Evolutionary conservation across 2,888 invertebrate species (phyloP).

Genomic region (Meliscaeva auricollis): DNA sequence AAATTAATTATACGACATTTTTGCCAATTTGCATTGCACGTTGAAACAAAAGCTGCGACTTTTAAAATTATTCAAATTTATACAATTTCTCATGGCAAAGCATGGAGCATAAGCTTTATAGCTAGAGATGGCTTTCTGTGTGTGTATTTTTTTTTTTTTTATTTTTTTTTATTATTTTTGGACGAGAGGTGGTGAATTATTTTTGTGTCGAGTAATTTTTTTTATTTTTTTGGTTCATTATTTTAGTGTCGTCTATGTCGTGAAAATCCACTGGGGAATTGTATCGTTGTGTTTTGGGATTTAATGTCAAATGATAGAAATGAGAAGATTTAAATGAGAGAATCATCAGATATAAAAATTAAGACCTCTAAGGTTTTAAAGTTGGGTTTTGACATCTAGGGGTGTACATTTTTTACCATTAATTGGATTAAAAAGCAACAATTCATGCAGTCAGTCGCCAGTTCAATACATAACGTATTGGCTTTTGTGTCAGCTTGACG

Average conservation of each 20-base stretch:
- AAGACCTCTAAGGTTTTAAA: no score
- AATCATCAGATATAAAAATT: no score
- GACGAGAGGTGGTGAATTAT: slow-evolving; percentile 5
- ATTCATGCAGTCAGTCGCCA: no score
- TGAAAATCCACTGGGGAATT: neutral
- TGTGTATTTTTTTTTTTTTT: neutral
- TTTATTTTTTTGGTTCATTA: neutral
- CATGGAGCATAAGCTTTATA: slow-evolving; percentile 1
- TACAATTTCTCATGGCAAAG: slow-evolving; percentile 49
- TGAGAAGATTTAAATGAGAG: neutral
- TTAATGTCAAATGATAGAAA: neutral
- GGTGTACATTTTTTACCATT: no score
- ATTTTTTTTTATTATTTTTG: neutral
- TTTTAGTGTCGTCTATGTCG: neutral
- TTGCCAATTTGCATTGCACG: slow-evolving; percentile 69
- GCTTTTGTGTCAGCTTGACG: no score
- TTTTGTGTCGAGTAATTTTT: slow-evolving; percentile 7
- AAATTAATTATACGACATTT: slow-evolving; percentile 74
- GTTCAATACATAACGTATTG: no score
- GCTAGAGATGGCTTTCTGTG: neutral
- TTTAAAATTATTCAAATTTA: slow-evolving; percentile 72
- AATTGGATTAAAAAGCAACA: no score
- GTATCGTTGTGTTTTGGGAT: neutral
- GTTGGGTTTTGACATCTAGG: no score
- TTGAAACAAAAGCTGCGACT: slow-evolving; percentile 35